Percentiles rank a stretch among this genome's conserved stretches.
These are phyloP conservation scores for Metallyticus violacea DNA, from an alignment of 2,888 invertebrate genomes.

Conservation along the genomic window DNA sequence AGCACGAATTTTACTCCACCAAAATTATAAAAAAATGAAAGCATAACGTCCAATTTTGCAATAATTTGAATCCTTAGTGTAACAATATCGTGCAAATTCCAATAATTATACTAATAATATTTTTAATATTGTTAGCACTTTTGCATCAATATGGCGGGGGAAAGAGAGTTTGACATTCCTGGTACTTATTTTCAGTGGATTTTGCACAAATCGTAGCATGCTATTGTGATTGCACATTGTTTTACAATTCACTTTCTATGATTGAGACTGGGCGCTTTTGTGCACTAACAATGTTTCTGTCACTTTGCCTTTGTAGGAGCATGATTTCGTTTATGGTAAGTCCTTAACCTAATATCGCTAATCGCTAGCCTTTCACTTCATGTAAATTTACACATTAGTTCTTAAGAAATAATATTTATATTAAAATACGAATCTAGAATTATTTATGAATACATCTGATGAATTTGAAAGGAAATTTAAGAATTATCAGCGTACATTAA, in stretches of 20 bases:
- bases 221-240: background rate
- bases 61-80: too few relatives aligned
- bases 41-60: too few relatives aligned
- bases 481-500: too few relatives aligned
- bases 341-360: background rate
- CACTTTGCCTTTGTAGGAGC: background rate
- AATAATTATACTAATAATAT: background rate
- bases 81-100: background rate
- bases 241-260: background rate
- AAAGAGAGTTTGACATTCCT: conserved; percentile 17
- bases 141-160: conserved; percentile 27
- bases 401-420: too few relatives aligned
- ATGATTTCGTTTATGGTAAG: background rate
- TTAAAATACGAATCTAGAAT: too few relatives aligned
- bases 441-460: too few relatives aligned
- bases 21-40: background rate
- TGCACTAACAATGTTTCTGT: background rate
- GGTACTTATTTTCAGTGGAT: conserved; percentile 7
- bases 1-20: background rate
- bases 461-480: too few relatives aligned
- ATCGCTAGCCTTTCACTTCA: background rate
- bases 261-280: background rate
- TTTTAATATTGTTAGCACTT: background rate
- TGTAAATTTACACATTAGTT: too few relatives aligned
- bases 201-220: background rate